Conservation (phyloP, 2,888 invertebrate species). For the Pasiphila rectangulata region DNA sequence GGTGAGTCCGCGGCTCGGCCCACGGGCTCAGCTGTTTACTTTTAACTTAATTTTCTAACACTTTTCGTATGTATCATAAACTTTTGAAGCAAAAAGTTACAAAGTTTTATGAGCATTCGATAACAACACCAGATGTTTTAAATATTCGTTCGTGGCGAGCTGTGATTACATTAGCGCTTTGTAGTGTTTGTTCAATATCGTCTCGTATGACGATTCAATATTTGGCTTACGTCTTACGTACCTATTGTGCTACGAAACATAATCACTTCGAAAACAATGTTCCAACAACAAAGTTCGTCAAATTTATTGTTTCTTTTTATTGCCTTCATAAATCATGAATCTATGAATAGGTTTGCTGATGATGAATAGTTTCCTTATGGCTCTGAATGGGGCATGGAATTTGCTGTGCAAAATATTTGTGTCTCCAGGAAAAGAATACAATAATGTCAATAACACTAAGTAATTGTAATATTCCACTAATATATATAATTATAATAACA, state of each 20-base stretch:
- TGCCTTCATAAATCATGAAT: conserved; percentile 1
- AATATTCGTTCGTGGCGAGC: conserved; percentile 28
- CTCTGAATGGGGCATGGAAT: neutral
- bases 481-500: no score
- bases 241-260: conserved; percentile 1
- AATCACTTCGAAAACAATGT: conserved; percentile 3
- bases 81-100: conserved; percentile 21
- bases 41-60: conserved; percentile 26
- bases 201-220: conserved; percentile 21
- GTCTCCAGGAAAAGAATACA: no score
- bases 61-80: conserved; percentile 17
- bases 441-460: no score
- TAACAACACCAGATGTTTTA: conserved; percentile 47
- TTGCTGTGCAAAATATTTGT: neutral
- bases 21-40: conserved; percentile 44
- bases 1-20: conserved; percentile 30
- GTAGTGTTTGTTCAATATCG: conserved; percentile 31
- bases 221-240: conserved; percentile 17
- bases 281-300: neutral
- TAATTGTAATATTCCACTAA: no score
- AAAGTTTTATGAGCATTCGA: conserved; percentile 32
- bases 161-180: conserved; percentile 28
- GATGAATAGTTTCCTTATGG: conserved; percentile 1
- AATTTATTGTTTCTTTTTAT: conserved; percentile 4
- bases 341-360: neutral